Evolutionary conservation across 1,140 invertebrate species (phyloP).

Genomic region (Rhopalosiphum maidis): DNA sequence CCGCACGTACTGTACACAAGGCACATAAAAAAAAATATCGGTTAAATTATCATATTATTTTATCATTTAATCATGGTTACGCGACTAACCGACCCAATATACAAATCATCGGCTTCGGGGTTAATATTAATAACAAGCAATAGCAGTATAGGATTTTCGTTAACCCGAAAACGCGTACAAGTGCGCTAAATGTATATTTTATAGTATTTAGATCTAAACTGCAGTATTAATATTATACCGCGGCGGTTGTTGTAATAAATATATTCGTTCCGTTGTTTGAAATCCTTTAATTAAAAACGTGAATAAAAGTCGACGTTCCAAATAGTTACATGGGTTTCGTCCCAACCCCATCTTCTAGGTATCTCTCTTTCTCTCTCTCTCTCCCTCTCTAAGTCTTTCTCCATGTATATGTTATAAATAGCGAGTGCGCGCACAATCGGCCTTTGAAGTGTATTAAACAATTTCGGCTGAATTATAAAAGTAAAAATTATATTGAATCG

Average conservation of each 20-base stretch:
- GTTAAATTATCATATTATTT: slow-evolving; percentile 10
- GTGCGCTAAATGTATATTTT: not conserved
- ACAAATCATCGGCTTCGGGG: not conserved
- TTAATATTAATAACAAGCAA: not conserved
- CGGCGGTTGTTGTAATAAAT: not conserved
- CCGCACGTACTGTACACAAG: not conserved
- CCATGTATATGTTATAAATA: not conserved
- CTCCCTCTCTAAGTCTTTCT: not conserved
- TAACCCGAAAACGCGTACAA: not conserved
- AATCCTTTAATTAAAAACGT: slow-evolving; percentile 27
- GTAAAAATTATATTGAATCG: not conserved
- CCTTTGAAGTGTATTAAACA: slow-evolving; percentile 33
- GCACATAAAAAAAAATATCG: not conserved
- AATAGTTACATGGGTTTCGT: not conserved
- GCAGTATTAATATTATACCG: not conserved
- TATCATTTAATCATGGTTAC: not conserved
- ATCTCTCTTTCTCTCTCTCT: not conserved
- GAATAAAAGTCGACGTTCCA: not conserved
- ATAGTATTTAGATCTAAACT: not conserved
- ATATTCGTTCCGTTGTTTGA: slow-evolving; percentile 16
- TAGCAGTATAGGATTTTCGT: not conserved
- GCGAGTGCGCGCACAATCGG: not conserved
- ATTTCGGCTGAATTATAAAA: slow-evolving; percentile 1
- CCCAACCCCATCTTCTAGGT: not conserved
- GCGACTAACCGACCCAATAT: not conserved